phyloP scores from a whole-genome alignment of 2,113 vertebrate species.

The Hydrochoerus hydrochaeris region DNA sequence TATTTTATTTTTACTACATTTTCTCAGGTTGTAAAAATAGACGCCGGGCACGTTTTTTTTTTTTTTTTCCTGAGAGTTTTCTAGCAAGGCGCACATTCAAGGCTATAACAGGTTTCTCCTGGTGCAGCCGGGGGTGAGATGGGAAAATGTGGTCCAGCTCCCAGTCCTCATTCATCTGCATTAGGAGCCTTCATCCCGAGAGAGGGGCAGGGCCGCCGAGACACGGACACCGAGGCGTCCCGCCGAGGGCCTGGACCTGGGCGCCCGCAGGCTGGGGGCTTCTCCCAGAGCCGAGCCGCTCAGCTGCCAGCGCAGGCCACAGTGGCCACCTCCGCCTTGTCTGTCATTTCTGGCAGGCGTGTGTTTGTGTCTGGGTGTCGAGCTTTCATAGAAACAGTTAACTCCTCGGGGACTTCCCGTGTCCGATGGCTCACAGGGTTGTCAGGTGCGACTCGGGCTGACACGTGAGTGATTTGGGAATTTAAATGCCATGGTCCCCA shows the following conservation, averaged over 20 bases:
- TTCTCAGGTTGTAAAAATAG: slow-evolving; percentile 87
- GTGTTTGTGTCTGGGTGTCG: slow-evolving; percentile 30
- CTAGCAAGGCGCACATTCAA: slow-evolving; percentile 75
- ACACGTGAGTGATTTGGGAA: neutral
- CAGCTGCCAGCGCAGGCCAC: neutral
- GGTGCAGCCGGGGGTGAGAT: slow-evolving; percentile 63
- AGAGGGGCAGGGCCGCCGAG: slow-evolving; percentile 61
- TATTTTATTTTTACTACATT: slow-evolving; percentile 87
- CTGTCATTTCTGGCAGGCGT: neutral
- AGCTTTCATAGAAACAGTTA: neutral
- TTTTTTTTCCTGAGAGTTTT: slow-evolving; percentile 83
- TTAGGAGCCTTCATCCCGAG: slow-evolving; percentile 74
- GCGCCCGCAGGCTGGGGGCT: slow-evolving; percentile 37
- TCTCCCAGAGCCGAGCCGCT: neutral
- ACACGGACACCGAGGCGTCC: slow-evolving; percentile 33
- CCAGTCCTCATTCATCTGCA: slow-evolving; percentile 82
- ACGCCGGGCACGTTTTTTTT: slow-evolving; percentile 81
- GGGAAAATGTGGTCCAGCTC: neutral
- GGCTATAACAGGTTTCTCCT: slow-evolving; percentile 74
- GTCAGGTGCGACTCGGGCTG: neutral
- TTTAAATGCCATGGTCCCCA: neutral
- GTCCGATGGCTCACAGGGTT: neutral
- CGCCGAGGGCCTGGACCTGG: slow-evolving; percentile 6
- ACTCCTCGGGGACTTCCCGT: neutral
- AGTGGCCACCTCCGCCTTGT: neutral